These are phyloP conservation scores for Drosophila biarmipes DNA, from an alignment of 1,140 invertebrate species.

Conservation along the genomic window DNA sequence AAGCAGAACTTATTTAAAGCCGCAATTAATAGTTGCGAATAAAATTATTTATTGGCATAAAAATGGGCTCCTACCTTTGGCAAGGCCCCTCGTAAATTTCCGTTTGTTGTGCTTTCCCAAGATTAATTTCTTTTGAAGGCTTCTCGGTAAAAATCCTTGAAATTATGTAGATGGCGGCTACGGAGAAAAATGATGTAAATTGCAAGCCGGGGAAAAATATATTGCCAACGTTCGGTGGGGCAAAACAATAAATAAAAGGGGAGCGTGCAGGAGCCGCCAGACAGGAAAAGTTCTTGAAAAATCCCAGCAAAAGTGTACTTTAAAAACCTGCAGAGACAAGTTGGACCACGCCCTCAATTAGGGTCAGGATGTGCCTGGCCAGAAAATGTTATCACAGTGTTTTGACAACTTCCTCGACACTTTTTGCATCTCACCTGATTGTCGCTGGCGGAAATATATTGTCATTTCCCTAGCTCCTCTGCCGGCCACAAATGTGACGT, in stretches of 20 bases:
- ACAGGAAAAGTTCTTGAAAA: conserved; percentile 7
- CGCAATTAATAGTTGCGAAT: conserved; percentile 9
- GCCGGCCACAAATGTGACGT: conserved; percentile 25
- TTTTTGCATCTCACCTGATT: conserved; percentile 56
- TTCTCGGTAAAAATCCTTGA: conserved; percentile 30
- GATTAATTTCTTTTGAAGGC: conserved; percentile 47
- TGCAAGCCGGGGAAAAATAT: conserved; percentile 29
- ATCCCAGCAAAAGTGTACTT: conserved; percentile 18
- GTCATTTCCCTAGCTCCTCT: conserved; percentile 8
- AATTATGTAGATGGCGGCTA: conserved; percentile 34
- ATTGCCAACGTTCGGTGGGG: conserved; percentile 23
- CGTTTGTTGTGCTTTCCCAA: conserved; percentile 11
- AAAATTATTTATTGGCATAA: conserved; percentile 23
- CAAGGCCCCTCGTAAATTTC: conserved; percentile 34
- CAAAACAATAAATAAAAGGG: conserved; percentile 37
- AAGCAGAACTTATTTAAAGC: conserved; percentile 2
- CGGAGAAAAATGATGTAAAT: conserved; percentile 33
- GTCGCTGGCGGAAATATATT: conserved; percentile 54
- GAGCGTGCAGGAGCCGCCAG: background rate
- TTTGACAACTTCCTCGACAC: conserved; percentile 61
- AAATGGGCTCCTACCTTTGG: conserved; percentile 22
- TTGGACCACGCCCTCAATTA: conserved; percentile 35
- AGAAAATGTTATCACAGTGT: conserved; percentile 50
- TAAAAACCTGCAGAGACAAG: conserved; percentile 25
- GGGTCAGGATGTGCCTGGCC: conserved; percentile 19